Percentiles rank a stretch among this genome's conserved stretches.
phyloP scores from a whole-genome alignment of 2,113 vertebrate genomes.

The Gasterosteus aculeatus region DNA sequence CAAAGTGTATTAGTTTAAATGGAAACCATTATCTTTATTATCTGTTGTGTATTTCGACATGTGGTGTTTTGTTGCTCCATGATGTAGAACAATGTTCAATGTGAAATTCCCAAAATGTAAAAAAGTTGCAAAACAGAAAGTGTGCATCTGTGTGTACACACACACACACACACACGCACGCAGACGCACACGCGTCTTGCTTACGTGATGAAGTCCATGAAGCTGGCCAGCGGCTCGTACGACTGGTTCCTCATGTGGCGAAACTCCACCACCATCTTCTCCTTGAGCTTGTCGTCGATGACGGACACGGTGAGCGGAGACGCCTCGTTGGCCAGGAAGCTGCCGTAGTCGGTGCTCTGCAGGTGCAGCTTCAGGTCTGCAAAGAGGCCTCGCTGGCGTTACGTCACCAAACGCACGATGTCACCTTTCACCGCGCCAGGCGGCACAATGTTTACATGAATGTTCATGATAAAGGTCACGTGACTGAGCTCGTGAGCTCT shows the following conservation, averaged over 20 bases:
- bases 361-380: conserved; percentile 96
- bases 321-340: conserved; percentile 95
- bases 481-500: no score
- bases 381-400: not conserved
- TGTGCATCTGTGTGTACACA: no score
- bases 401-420: no score
- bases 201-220: conserved; percentile 97
- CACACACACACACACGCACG: no score
- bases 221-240: conserved; percentile 94
- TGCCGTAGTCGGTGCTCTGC: conserved; percentile 98
- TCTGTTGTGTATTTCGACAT: no score
- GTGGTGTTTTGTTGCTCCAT: no score
- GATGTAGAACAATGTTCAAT: no score
- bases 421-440: no score
- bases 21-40: no score
- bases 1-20: no score
- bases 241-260: conserved; percentile 99
- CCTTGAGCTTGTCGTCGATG: conserved; percentile 98
- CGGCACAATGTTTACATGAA: not conserved
- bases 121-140: no score
- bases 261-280: conserved; percentile 99
- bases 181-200: not conserved
- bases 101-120: no score
- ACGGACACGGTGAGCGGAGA: conserved; percentile 95
- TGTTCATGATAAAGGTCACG: not conserved